Base-by-base conservation (phyloP, 2,797 vertebrate genomes). In the Sebastes minor region DNA sequence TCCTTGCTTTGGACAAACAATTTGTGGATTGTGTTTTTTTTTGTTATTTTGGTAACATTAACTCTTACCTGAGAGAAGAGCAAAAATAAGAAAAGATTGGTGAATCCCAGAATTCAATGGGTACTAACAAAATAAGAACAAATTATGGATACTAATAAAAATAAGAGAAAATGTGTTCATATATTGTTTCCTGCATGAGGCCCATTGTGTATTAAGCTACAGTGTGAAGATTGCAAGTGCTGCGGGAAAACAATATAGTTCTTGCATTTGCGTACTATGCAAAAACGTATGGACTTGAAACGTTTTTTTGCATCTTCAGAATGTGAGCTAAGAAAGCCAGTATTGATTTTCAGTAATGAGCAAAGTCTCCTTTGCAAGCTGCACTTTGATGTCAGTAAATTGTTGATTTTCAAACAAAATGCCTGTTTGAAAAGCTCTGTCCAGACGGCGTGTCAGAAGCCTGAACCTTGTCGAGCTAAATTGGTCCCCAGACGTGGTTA, bases 401-500 rank as follows among this genome's bases (percentile, higher is more conserved):
- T 53, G 33, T 46, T 46, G 30, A 30, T 59, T 35, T n/a, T 6
- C 2, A 65, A 33, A 20, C 11, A 59, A 69, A 65, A 22, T 14
- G n/a, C 8, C 57, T 73, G 56, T 59, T 79, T 42, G 14, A 75
- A 72, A n/a, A 53, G 23, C 16, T 46, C 22, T n/a, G 55, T 16
- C 14, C 69, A 74, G 56, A 67, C 2, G 18, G 56, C 2, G 7
- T 6, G 27, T 33, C 62, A 30, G 65, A 14, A 46, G 74, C 16
- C 30, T 23, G n/a, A 68, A 68, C 35, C 62, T 56, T 11, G 16
- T 33, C 1, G 2, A 70, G 25, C 46, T 87, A 80, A 90, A 91
- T 85, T 81, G 86, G 75, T 77, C 83, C 78, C 74, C 71, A 56
- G 81, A 79, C 60, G 52, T 66, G 4, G 69, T 35, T 77, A 88